phyloP scores from a whole-genome alignment of 2,797 vertebrate genomes.

The Lithobates sylvaticus region DNA sequence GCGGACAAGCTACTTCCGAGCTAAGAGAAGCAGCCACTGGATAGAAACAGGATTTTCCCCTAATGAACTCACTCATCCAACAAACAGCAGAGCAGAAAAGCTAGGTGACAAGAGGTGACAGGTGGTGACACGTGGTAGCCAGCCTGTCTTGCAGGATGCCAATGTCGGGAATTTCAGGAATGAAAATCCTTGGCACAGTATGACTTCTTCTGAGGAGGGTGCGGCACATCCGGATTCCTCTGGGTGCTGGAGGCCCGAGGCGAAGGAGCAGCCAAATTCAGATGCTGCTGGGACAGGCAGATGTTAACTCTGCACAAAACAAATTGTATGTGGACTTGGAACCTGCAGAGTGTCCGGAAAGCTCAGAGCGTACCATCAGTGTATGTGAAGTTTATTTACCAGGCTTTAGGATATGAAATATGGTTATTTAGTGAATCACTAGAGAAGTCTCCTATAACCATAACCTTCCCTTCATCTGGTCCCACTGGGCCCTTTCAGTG shows the following conservation, averaged over 20 bases:
- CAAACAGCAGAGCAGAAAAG: not conserved
- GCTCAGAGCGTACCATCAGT: not conserved
- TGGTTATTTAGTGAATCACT: not conserved
- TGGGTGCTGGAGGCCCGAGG: constrained; percentile 8
- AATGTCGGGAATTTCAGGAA: constrained; percentile 51
- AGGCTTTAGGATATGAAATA: not conserved
- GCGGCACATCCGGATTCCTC: constrained; percentile 58
- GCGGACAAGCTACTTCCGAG: no score
- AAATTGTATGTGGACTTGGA: constrained; percentile 4
- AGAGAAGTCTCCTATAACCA: not conserved
- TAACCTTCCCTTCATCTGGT: not conserved
- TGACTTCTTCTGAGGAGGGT: constrained; percentile 29
- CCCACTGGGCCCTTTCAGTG: not conserved
- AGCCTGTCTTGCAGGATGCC: constrained; percentile 55
- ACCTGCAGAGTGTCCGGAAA: not conserved
- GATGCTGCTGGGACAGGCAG: constrained; percentile 8
- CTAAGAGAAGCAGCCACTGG: no score
- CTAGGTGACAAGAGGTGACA: constrained; percentile 48
- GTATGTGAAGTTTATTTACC: not conserved
- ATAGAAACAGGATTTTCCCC: not conserved
- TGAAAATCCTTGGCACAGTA: constrained; percentile 50
- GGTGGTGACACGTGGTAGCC: constrained; percentile 42
- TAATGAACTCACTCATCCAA: not conserved
- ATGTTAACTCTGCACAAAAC: not conserved
- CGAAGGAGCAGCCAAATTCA: constrained; percentile 14